Percentiles rank a stretch among this genome's conserved stretches.
phyloP scores from a whole-genome alignment of 2,888 invertebrate genomes.

The Teinopalpus imperialis region DNA sequence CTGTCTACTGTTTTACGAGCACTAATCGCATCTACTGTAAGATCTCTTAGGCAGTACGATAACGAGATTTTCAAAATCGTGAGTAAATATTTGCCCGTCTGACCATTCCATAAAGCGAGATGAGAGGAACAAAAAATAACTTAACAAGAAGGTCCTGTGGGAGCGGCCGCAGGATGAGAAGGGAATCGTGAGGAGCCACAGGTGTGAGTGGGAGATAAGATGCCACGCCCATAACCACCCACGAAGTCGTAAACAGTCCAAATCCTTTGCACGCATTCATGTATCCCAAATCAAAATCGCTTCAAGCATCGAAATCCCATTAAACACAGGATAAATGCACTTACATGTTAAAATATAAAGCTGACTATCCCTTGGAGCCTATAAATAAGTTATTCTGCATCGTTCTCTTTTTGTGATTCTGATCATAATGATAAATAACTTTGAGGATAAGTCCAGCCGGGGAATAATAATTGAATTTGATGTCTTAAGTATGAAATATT shows the following conservation, averaged over 20 bases:
- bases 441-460: slow-evolving; percentile 71
- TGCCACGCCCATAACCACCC: slow-evolving; percentile 81
- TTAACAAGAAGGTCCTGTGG: slow-evolving; percentile 80
- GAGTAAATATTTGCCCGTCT: slow-evolving; percentile 79
- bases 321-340: slow-evolving; percentile 46
- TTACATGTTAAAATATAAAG: slow-evolving; percentile 47
- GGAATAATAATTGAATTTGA: slow-evolving; percentile 79
- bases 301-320: slow-evolving; percentile 56
- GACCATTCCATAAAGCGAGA: slow-evolving; percentile 73
- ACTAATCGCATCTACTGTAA: slow-evolving; percentile 57
- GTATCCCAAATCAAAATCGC: slow-evolving; percentile 80
- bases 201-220: slow-evolving; percentile 48
- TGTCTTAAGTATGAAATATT: slow-evolving; percentile 72
- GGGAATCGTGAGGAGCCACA: slow-evolving; percentile 37
- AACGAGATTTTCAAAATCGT: slow-evolving; percentile 78
- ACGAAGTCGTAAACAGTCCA: slow-evolving; percentile 80
- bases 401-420: slow-evolving; percentile 75
- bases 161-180: slow-evolving; percentile 68
- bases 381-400: slow-evolving; percentile 75
- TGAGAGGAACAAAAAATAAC: slow-evolving; percentile 75
- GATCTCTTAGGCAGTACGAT: slow-evolving; percentile 57
- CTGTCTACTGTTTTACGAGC: slow-evolving; percentile 34
- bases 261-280: slow-evolving; percentile 81
- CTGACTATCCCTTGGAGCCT: slow-evolving; percentile 46
- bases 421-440: slow-evolving; percentile 80